Evolutionary conservation across 35 echinoderm and acorn worm species (phyloP).

Genomic region (Ophioderma brevispina): DNA sequence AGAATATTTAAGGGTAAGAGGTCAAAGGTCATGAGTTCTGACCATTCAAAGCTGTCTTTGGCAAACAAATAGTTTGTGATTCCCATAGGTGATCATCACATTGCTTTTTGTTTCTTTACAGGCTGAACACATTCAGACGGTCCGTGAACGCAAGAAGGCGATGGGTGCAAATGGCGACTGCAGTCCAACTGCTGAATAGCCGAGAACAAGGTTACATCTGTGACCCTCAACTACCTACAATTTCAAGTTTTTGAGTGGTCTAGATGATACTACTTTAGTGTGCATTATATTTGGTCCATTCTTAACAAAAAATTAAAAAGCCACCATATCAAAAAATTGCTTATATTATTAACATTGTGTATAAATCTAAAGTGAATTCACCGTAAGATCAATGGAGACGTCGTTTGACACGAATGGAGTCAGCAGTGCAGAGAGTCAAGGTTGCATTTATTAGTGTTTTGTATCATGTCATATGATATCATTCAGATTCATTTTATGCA

Average conservation of each 20-base stretch:
- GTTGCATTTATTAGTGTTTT: no score
- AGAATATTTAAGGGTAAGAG: no score
- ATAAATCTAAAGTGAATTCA: background rate
- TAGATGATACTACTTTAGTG: background rate
- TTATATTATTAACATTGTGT: background rate
- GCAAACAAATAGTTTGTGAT: no score
- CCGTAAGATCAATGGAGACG: background rate
- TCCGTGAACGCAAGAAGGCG: background rate
- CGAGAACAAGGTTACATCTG: no score
- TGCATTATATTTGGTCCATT: background rate
- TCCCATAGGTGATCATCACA: no score
- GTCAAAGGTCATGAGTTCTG: no score
- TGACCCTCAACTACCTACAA: no score
- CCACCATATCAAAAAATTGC: constrained; percentile 2
- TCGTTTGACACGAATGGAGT: background rate
- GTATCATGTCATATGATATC: no score
- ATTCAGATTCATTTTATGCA: no score
- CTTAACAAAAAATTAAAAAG: background rate
- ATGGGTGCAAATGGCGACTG: background rate
- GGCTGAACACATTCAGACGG: background rate
- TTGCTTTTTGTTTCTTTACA: background rate
- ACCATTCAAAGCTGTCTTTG: no score
- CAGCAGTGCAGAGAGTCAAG: background rate
- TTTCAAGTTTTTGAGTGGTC: no score
- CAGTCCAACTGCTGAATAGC: background rate